Evolutionary conservation across 92 coral and sea anemone genomes (phyloP).

Genomic region (Nematostella vectensis): DNA sequence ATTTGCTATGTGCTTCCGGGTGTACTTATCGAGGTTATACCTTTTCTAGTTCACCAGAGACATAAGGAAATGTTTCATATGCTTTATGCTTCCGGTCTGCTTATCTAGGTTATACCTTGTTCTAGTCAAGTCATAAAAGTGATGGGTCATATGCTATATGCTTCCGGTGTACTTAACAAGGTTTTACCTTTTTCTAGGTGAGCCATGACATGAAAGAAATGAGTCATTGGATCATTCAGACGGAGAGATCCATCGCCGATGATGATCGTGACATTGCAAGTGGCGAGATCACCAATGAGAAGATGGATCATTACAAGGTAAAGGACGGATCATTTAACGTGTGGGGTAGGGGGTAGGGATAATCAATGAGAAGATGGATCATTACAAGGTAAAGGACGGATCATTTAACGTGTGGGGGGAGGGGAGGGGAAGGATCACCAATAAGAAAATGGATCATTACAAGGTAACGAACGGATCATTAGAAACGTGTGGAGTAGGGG

Average conservation of each 20-base stretch:
- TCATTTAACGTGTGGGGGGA: neutral
- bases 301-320: constrained; percentile 91
- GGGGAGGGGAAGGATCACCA: constrained; percentile 53
- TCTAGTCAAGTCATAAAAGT: no score
- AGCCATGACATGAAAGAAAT: constrained; percentile 90
- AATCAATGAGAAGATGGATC: constrained; percentile 75
- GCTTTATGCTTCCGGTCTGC: no score
- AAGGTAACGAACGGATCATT: constrained; percentile 41
- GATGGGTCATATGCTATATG: no score
- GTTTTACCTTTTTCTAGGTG: no score
- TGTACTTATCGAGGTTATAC: no score
- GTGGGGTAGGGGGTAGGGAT: constrained; percentile 9
- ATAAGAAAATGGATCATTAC: constrained; percentile 81
- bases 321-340: neutral
- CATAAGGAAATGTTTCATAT: no score
- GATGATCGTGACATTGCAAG: constrained; percentile 79
- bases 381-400: constrained; percentile 69
- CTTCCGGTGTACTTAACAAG: no score
- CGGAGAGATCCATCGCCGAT: constrained; percentile 84
- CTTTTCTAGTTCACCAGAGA: no score
- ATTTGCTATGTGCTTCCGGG: no score
- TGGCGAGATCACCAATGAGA: constrained; percentile 76
- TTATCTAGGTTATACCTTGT: no score
- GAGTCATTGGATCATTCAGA: constrained; percentile 89
- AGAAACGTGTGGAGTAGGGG: no score